A percentile compares a stretch with the other conserved stretches of the same genome.
Evolutionary conservation across 2,113 vertebrate species (phyloP).

Genomic region (Myodes glareolus): DNA sequence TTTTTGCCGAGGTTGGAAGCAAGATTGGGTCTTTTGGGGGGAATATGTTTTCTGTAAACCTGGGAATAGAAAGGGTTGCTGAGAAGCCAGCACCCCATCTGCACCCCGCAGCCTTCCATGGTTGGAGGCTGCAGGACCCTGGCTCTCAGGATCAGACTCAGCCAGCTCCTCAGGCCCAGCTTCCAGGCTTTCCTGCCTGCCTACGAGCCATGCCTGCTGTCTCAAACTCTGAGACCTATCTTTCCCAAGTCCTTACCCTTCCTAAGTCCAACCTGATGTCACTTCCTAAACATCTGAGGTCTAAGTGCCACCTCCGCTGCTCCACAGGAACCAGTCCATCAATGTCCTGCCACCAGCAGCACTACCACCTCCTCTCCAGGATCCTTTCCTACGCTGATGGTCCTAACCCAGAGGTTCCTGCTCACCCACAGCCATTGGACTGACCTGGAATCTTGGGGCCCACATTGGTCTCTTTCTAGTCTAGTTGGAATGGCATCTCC

Average conservation of each 20-base stretch:
- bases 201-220: fast-evolving
- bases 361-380: background rate
- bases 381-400: background rate
- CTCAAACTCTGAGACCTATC: background rate
- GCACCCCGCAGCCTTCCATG: fast-evolving
- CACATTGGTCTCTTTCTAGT: background rate
- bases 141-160: background rate
- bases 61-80: fast-evolving
- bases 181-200: fast-evolving
- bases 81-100: fast-evolving
- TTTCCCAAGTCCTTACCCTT: background rate
- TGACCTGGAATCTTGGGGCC: no score
- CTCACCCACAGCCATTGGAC: fast-evolving
- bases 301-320: fast-evolving
- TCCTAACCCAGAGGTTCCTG: fast-evolving
- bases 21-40: background rate
- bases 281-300: no score
- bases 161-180: fast-evolving
- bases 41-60: background rate
- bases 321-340: fast-evolving
- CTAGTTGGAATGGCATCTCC: background rate
- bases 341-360: background rate
- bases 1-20: background rate
- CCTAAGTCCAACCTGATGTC: background rate
- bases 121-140: fast-evolving